phyloP scores from a whole-genome alignment of 2,888 invertebrate species.

The Psylliodes chrysocephalus region DNA sequence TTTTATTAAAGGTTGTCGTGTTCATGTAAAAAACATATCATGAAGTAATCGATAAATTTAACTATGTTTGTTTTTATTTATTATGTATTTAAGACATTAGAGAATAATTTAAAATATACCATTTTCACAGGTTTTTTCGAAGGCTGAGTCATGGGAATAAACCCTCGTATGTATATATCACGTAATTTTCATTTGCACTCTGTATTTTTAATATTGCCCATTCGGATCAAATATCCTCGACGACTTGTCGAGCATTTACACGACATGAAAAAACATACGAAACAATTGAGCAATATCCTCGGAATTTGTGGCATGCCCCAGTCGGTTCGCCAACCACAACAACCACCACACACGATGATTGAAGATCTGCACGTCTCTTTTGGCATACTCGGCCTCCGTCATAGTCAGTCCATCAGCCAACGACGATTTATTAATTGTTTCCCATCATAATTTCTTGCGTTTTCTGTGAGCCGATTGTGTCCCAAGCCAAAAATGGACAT shows the following conservation, averaged over 20 bases:
- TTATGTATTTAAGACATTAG: no score
- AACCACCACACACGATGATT: constrained; percentile 56
- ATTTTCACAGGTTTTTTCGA: no score
- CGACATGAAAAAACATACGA: constrained; percentile 45
- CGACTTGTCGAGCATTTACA: not conserved
- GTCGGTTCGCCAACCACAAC: constrained; percentile 47
- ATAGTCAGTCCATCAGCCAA: constrained; percentile 37
- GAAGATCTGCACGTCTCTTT: constrained; percentile 54
- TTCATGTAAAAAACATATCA: no score
- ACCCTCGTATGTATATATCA: no score
- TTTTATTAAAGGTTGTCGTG: no score
- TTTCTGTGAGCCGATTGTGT: not conserved
- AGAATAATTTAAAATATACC: no score
- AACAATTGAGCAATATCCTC: constrained; percentile 56
- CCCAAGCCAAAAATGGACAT: not conserved
- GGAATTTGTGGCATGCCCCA: constrained; percentile 57
- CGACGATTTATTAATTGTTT: constrained; percentile 28
- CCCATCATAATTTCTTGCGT: constrained; percentile 5
- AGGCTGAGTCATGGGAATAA: no score
- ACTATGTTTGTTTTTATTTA: no score
- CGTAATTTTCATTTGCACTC: no score
- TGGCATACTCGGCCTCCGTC: constrained; percentile 51
- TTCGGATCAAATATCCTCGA: not conserved
- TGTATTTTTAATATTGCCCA: not conserved
- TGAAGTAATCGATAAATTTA: no score